phyloP scores from a whole-genome alignment of 1,140 invertebrate species.

The Brachionus manjavacas region DNA sequence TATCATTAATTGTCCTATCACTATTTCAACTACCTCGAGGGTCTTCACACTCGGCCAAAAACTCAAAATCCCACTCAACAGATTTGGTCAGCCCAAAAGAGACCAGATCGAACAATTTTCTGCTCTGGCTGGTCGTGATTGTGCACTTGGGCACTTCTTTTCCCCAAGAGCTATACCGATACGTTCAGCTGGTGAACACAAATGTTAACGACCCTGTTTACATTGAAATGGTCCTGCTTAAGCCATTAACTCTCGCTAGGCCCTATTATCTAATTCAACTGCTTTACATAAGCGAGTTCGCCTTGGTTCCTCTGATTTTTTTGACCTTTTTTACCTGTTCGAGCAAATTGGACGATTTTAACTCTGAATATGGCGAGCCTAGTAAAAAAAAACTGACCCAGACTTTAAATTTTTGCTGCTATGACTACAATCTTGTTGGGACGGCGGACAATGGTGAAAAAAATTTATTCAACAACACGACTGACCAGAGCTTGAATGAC shows the following conservation, averaged over 20 bases:
- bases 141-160: conserved; percentile 6
- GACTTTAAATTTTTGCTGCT: not conserved
- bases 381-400: not conserved
- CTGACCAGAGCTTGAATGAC: conserved; percentile 30
- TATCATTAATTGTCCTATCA: not conserved
- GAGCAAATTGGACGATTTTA: not conserved
- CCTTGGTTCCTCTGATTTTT: not conserved
- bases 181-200: not conserved
- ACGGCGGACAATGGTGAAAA: not conserved
- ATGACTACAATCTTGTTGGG: not conserved
- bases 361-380: not conserved
- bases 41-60: not conserved
- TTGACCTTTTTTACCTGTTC: conserved; percentile 10
- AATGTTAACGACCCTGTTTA: not conserved
- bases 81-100: not conserved
- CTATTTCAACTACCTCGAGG: not conserved
- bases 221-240: not conserved
- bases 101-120: not conserved
- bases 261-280: conserved; percentile 30
- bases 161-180: conserved; percentile 25
- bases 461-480: not conserved
- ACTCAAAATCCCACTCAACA: not conserved
- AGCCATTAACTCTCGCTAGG: not conserved
- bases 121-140: not conserved
- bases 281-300: conserved; percentile 27